Conservation (phyloP, 2,113 vertebrate genomes). For the Halichoeres trimaculatus region DNA sequence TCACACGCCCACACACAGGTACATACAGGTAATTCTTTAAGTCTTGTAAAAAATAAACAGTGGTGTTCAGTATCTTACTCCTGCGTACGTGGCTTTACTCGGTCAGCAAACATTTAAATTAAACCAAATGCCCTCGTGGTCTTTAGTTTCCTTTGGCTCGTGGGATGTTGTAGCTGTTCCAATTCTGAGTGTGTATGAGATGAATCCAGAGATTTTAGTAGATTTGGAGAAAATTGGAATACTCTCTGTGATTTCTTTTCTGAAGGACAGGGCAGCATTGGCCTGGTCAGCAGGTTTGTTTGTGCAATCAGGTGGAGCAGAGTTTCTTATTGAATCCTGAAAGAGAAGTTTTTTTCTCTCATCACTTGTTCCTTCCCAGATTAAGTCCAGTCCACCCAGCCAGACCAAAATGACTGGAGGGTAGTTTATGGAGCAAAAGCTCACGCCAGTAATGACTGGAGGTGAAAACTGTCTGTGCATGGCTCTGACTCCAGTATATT, state of each 20-base stretch:
- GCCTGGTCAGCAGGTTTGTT: background rate
- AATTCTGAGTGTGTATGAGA: too few species aligned
- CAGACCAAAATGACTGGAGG: background rate
- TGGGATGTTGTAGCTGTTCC: background rate
- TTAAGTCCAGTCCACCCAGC: background rate
- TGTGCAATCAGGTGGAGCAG: background rate
- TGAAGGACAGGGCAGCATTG: background rate
- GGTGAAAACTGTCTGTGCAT: background rate
- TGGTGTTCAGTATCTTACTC: constrained; percentile 10
- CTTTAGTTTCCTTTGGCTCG: background rate
- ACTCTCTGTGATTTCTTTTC: background rate
- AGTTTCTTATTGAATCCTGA: background rate
- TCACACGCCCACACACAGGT: constrained; percentile 18
- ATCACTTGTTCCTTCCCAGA: background rate
- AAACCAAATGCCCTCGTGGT: background rate
- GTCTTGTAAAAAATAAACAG: constrained; percentile 30
- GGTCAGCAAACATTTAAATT: background rate
- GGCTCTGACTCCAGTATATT: background rate
- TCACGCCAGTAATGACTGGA: too few species aligned
- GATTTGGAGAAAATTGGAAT: background rate
- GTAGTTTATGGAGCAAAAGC: background rate
- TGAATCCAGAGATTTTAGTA: background rate
- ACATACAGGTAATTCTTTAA: constrained; percentile 13
- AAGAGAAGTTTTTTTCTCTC: background rate
- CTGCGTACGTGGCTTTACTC: background rate